phyloP scores from a whole-genome alignment of 2,888 invertebrate species.

The Pollenia amentaria region DNA sequence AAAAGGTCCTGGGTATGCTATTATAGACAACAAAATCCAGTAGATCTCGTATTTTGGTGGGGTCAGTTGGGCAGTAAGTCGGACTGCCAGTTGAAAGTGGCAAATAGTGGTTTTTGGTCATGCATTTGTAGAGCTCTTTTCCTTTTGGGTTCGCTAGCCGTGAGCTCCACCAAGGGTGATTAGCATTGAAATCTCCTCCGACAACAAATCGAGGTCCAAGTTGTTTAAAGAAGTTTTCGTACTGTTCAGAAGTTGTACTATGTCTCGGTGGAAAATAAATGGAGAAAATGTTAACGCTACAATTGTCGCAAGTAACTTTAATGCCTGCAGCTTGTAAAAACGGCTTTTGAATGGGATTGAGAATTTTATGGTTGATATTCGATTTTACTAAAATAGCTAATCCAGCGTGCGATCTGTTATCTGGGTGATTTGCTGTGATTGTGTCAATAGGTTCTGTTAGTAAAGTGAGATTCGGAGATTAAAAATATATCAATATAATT shows the following conservation, averaged over 20 bases:
- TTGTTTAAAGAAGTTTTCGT: constrained; percentile 35
- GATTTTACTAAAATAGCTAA: background rate
- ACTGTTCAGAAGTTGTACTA: constrained; percentile 24
- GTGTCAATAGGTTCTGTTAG: background rate
- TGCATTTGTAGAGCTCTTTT: background rate
- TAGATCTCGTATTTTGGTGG: background rate
- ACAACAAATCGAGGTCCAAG: constrained; percentile 1
- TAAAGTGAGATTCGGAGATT: background rate
- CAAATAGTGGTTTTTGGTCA: no score
- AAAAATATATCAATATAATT: background rate
- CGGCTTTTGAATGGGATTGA: background rate
- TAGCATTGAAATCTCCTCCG: constrained; percentile 53
- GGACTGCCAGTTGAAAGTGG: no score
- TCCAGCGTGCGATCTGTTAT: no score
- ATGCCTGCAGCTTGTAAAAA: no score
- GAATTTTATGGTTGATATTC: background rate
- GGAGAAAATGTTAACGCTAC: constrained; percentile 23
- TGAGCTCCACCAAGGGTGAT: constrained; percentile 53
- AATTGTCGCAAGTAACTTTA: constrained; percentile 19
- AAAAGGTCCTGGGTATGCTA: background rate
- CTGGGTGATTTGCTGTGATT: background rate
- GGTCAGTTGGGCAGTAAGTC: constrained; percentile 2
- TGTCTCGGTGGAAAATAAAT: constrained; percentile 58
- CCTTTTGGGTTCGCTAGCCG: background rate
- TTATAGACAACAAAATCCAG: background rate